These are phyloP conservation scores for Suncus etruscus DNA, from an alignment of 2,113 vertebrate species.

Conservation along the genomic window DNA sequence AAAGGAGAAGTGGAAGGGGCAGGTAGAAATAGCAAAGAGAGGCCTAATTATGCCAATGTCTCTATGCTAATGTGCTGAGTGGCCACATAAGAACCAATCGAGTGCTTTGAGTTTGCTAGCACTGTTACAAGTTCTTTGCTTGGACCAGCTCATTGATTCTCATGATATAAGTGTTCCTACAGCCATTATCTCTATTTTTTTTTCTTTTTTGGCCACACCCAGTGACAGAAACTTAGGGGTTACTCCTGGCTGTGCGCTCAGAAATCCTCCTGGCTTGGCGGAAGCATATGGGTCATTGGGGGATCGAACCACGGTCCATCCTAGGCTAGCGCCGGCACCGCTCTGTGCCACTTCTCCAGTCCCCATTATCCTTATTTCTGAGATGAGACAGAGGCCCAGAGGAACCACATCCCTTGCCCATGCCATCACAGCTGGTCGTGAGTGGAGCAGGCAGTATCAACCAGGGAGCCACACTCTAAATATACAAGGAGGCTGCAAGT, in stretches of 20 bases:
- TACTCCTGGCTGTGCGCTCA: no score
- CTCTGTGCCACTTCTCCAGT: no score
- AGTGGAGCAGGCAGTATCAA: background rate
- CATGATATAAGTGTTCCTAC: background rate
- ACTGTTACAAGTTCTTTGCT: background rate
- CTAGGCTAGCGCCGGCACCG: no score
- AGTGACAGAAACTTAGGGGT: no score
- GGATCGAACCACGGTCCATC: no score
- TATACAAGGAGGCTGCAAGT: rapidly evolving
- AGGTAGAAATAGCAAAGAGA: background rate
- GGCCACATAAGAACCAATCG: background rate
- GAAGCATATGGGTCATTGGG: no score
- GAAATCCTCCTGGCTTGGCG: no score
- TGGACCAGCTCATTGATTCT: background rate
- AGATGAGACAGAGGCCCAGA: slow-evolving; percentile 3
- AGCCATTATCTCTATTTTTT: background rate
- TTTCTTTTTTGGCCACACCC: no score
- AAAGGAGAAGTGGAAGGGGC: background rate
- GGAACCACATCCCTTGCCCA: background rate
- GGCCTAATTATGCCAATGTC: background rate
- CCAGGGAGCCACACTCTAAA: background rate
- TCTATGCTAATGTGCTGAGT: rapidly evolving
- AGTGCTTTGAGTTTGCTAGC: background rate
- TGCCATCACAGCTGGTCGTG: no score
- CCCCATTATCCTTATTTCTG: background rate